Evolutionary conservation across 1,140 invertebrate genomes (phyloP), one percentile per base, ranked within the genome.

Genomic region (Diabrotica undecimpunctata): DNA sequence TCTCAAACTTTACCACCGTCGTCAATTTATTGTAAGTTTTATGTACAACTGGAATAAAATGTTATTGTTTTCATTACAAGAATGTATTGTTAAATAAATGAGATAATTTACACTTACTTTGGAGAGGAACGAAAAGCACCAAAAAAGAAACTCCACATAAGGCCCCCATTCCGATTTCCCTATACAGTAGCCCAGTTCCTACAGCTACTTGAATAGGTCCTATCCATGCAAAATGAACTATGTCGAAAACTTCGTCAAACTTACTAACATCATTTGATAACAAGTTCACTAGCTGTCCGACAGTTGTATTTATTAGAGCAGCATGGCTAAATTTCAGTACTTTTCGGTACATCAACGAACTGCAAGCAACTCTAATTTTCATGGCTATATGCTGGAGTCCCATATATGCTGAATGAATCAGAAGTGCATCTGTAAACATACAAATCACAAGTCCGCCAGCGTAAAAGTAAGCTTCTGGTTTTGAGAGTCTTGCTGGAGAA

Each of bases 271-370:
- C 93, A 64, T 95, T 95, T 2, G 93, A 93, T 56, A 95, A 78
- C 0, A 96, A 81, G 77, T 95, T 96, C 0, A 96, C 87, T 55
- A 94, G 89, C 75, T 93, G 90, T 0, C 93, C 93, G 1, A 89
- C 82, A 0, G 92, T 87, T 0, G 91, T 92, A 75, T 90, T 85
- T 0, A 86, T 86, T 39, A 95, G 75, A 6, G 92, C 87, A 5
- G 84, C 86, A 76, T 87, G 87, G 58, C 85, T 90, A 6, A 93
- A 74, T 14, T 84, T 83, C 14, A 92, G 76, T n/a, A 87, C 87
- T 83, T 94, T 95, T 75, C 90, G 85, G 79, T 94, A 95, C 66
- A 95, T 88, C 52, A 95, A 80, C 0, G 90, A 89, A 71, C 88
- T 90, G 75, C 88, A 88, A 2, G 90, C 88, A 38, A 95, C 83